These are phyloP conservation scores for Halcyon chelicuti DNA, from an alignment of 2,797 vertebrate species.

Conservation along the genomic window DNA sequence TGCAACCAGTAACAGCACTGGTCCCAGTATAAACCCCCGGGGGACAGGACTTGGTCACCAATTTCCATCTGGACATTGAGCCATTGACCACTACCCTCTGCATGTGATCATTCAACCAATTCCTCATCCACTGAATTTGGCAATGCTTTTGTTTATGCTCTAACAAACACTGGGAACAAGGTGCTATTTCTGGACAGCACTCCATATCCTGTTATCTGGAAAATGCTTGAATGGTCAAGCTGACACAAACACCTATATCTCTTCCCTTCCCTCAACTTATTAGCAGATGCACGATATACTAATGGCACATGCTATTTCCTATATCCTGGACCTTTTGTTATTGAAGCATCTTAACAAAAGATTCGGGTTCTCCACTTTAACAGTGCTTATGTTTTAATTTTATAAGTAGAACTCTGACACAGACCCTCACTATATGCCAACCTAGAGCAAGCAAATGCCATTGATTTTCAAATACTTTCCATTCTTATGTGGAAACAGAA, in stretches of 20 bases:
- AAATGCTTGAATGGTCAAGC: not conserved
- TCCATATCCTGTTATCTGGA: not conserved
- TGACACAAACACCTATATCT: not conserved
- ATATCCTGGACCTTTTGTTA: not conserved
- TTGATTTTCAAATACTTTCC: not conserved
- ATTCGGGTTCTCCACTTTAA: not conserved
- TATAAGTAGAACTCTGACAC: not conserved
- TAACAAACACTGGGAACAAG: not conserved
- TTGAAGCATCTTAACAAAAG: not conserved
- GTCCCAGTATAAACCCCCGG: too few species aligned
- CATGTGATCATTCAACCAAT: too few species aligned
- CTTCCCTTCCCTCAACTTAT: not conserved
- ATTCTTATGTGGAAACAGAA: not conserved
- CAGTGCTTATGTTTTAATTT: not conserved
- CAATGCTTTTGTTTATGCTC: not conserved
- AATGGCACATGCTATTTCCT: not conserved
- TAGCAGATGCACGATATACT: not conserved
- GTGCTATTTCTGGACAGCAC: not conserved
- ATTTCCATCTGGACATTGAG: too few species aligned
- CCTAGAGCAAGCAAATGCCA: not conserved
- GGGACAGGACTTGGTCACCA: too few species aligned
- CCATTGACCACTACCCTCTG: too few species aligned
- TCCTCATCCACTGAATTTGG: not conserved
- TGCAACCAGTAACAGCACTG: too few species aligned
- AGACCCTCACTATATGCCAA: not conserved